Base-by-base conservation (phyloP, 2,113 vertebrate species). In the Dicentrarchus labrax region DNA sequence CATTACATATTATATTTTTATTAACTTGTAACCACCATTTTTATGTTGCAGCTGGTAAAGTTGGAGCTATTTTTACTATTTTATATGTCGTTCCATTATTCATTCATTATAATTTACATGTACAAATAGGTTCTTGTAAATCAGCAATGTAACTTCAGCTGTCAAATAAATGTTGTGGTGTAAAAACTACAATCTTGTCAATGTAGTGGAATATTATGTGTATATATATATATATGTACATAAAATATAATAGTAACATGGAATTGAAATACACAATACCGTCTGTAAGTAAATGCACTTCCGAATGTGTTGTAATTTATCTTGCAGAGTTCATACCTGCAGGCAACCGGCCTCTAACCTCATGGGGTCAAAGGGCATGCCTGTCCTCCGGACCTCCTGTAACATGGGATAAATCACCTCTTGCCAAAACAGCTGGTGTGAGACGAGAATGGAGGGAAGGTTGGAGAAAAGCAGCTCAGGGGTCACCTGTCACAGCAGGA, bases 321-420 rank as follows among this genome's bases (percentile, higher is more conserved):
- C 16, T 19, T 71, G 57, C 21, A 82, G 16, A 60, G 17, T 3
- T 66, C n/a, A 82, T 87, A 97, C 97, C 94, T 88, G 95, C 80
- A 96, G 88, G 75, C 94, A 97, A 19, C 96, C 96, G 0, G 88
- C 67, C 69, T 96, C 90, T 45, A 97, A 91, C 70, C 57, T 86
- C 64, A 94, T 0, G 3, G 96, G 96, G 88, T 97, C 94, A 90
- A 97, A 95, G 22, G 96, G 95, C 16, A 66, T 84, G 36, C 96
- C 93, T 0, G 95, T 95, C 17, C 38, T 57, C 2, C 95, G 89
- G 0, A 91, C 94, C 50, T 95, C 86, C 43, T 90, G 60, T 56
- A 97, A 88, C 91, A 94, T 92, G 5, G 96, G 97, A 24, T 88
- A 93, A 45, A 97, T 86, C 70, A 96, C 96, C 48, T 97, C 95